Conservation (phyloP, 2,797 vertebrate species). For the Phyllotis vaccarum region DNA sequence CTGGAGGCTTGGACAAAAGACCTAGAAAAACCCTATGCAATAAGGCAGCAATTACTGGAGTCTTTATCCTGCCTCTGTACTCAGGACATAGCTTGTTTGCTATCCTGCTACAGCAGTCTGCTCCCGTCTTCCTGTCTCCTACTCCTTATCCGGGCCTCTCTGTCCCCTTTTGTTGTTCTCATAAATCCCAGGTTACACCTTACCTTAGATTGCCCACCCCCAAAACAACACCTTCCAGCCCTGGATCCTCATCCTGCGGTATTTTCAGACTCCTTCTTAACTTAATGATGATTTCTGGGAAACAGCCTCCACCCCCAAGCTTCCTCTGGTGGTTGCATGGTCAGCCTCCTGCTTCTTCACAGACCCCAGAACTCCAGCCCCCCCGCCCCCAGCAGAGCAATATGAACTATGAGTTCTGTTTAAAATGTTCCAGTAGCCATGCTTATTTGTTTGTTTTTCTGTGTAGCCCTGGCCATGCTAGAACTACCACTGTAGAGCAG, state of each 20-base stretch:
- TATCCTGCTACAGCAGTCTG: background rate
- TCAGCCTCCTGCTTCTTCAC: background rate
- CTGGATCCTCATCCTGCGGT: background rate
- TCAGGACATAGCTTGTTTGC: fast-evolving
- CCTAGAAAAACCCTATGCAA: background rate
- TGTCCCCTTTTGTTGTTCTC: background rate
- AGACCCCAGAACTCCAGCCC: background rate
- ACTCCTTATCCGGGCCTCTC: too few relatives aligned
- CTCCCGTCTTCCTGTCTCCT: background rate
- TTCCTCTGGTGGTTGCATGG: too few relatives aligned
- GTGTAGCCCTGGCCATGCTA: background rate
- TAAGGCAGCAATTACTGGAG: fast-evolving
- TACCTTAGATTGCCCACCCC: background rate
- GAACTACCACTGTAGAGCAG: background rate
- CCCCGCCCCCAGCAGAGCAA: fast-evolving
- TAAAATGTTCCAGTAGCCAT: background rate
- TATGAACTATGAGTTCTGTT: background rate
- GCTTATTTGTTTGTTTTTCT: background rate
- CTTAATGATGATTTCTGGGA: background rate
- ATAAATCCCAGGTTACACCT: background rate
- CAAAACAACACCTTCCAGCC: background rate
- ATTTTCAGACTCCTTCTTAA: background rate
- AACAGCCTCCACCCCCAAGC: background rate
- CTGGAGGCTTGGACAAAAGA: background rate
- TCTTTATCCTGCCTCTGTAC: background rate